phyloP scores from a whole-genome alignment of 2,113 vertebrate species.

The Bettongia penicillata region DNA sequence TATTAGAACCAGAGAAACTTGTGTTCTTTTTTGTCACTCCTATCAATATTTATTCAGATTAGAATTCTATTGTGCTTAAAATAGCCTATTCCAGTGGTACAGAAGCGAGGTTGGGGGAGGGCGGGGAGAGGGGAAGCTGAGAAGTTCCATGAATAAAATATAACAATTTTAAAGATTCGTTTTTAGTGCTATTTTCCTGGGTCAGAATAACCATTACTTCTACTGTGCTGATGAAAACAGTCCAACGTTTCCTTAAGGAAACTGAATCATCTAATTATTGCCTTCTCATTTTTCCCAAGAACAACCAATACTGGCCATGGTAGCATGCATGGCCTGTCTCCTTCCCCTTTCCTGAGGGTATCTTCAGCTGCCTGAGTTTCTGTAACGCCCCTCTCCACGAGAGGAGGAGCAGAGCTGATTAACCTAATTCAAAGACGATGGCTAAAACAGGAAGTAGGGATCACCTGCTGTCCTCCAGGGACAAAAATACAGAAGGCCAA shows the following conservation, averaged over 20 bases:
- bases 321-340: background rate
- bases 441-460: background rate
- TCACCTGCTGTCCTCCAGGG: background rate
- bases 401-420: background rate
- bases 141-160: background rate
- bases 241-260: background rate
- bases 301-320: background rate
- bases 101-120: constrained; percentile 26
- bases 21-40: constrained; percentile 57
- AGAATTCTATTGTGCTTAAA: constrained; percentile 2
- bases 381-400: background rate
- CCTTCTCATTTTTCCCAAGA: background rate
- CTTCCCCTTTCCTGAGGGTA: background rate
- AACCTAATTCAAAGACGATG: background rate
- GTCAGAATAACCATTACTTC: constrained; percentile 23
- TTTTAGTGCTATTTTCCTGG: constrained; percentile 26
- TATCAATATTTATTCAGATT: constrained; percentile 5
- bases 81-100: constrained; percentile 38
- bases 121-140: background rate
- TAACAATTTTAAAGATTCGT: background rate
- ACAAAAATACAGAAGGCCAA: background rate
- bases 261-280: background rate
- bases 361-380: background rate
- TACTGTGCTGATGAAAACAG: rapidly evolving
- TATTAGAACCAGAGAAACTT: constrained; percentile 3